Conservation (phyloP, 2,797 vertebrate species). For the Loris lydekkerianus region DNA sequence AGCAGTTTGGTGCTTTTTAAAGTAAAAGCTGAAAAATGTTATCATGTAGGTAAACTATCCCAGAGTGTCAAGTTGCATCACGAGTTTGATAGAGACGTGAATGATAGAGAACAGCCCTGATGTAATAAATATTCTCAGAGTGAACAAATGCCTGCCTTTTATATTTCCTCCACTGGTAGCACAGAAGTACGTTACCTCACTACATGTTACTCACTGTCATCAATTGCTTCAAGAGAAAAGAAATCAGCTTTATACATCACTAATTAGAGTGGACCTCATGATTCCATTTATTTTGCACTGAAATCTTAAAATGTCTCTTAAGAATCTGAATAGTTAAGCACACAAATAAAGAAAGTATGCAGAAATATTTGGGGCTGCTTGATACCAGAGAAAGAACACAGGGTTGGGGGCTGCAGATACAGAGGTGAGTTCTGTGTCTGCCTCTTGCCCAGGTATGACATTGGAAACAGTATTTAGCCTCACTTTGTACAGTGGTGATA, state of each 20-base stretch:
- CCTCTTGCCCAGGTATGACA: not conserved
- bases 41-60: not conserved
- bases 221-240: constrained; percentile 1
- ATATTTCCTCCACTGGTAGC: not conserved
- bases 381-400: not conserved
- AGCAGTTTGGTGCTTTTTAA: not conserved
- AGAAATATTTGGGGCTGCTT: not conserved
- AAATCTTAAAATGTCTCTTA: constrained; percentile 13
- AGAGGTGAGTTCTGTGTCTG: not conserved
- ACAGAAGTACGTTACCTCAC: not conserved
- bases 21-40: not conserved
- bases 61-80: not conserved
- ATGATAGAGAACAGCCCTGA: not conserved
- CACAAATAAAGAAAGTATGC: not conserved
- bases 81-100: not conserved
- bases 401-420: not conserved
- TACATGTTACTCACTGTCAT: not conserved
- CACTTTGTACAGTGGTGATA: not conserved
- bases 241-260: not conserved
- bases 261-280: not conserved
- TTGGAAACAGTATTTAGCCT: not conserved
- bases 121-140: not conserved
- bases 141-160: not conserved
- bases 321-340: not conserved
- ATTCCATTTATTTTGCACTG: not conserved